A percentile compares a stretch with the other conserved stretches of the same genome.
phyloP scores from a whole-genome alignment of 2,113 vertebrate species.

The Trachemys scripta region DNA sequence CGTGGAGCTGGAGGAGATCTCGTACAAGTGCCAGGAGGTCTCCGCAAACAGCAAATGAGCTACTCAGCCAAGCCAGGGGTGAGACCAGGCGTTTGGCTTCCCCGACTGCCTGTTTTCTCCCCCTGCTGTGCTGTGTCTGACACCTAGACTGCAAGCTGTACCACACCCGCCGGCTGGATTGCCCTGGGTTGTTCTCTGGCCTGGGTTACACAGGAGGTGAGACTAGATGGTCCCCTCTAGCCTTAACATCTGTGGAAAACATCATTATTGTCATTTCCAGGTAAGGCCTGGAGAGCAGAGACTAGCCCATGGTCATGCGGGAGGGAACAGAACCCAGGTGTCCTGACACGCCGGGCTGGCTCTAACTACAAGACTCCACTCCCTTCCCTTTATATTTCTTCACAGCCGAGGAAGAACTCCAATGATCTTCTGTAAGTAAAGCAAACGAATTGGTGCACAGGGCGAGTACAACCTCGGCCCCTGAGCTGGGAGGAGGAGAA shows the following conservation, averaged over 20 bases:
- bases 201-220: background rate
- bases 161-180: fast-evolving
- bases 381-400: background rate
- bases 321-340: background rate
- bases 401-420: background rate
- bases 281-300: background rate
- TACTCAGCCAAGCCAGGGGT: fast-evolving
- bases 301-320: too few species aligned
- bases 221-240: background rate
- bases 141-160: background rate
- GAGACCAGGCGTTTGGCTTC: fast-evolving
- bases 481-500: background rate
- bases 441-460: too few species aligned
- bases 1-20: fast-evolving
- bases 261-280: background rate
- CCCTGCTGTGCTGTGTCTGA: fast-evolving
- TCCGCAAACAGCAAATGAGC: fast-evolving
- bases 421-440: background rate
- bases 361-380: background rate
- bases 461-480: background rate
- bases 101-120: fast-evolving
- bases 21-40: background rate
- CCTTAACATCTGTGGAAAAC: too few species aligned
- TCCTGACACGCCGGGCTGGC: background rate
- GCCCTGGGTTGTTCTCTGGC: too few species aligned